Base-by-base conservation (phyloP, 2,113 vertebrate genomes). In the Ochotona princeps region DNA sequence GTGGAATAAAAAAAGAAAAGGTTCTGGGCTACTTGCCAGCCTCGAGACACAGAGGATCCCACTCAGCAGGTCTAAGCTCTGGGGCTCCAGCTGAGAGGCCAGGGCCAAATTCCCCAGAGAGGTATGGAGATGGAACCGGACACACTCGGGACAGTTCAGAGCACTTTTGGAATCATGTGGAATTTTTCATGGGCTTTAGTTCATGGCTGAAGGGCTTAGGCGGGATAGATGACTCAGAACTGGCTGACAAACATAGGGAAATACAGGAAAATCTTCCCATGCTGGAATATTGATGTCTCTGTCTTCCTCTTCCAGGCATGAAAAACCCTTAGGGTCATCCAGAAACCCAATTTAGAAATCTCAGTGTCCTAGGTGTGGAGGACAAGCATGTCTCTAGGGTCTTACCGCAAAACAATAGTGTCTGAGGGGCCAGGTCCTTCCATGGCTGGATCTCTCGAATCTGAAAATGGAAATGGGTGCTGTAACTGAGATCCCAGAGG, bases 361-460 rank as follows among this genome's bases (percentile, higher is more conserved):
- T 85, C 49, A 70, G n/a, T 5, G 13, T 44, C 60, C 72, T 4
- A n/a, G 32, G 26, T 7, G 88, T 78, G 60, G 15, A 30, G 5
- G 7, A 20, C 0, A 38, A 11, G 13, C 0, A 17, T 32, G 11
- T 18, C 15, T 9, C 0, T 3, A 14, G 35, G 28, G 67, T 91
- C 97, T 97, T 78, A 97, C 97, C 96, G 94, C 7, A 95, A 91
- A 76, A 97, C 87, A 12, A 97, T 78, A 18, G 87, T 5, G 3
- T 95, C 96, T 1, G 92, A 76, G 35, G 87, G 18, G 60, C 78
- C 38, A 2, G 32, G 9, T 75, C 32, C 91, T 60, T 94, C 96
- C 23, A 38, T 0, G 30, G 65, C 2, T 1, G 85, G 26, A 25
- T n/a, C 72, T 93, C 75, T 84, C 38, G 54, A 47, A 84, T 95